Evolutionary conservation across 2,888 invertebrate species (phyloP).

Genomic region (Tineola bisselliella): DNA sequence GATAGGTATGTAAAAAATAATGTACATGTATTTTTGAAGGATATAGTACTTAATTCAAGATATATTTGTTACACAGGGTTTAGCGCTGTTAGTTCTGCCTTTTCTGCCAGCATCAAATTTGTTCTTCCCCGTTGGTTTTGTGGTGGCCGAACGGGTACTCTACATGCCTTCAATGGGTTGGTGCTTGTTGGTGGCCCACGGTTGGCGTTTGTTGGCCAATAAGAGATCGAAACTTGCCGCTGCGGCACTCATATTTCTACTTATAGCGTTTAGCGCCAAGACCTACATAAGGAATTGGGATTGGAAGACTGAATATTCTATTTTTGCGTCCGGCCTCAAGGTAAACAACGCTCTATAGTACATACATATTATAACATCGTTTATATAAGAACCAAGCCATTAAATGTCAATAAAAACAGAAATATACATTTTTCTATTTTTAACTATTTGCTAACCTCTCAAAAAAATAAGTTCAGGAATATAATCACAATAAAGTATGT

Average conservation of each 20-base stretch:
- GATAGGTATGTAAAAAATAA: too few relatives aligned
- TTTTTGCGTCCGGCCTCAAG: conserved; percentile 91
- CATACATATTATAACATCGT: too few relatives aligned
- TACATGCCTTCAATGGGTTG: conserved; percentile 99
- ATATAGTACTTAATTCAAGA: too few relatives aligned
- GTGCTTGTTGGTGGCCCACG: conserved; percentile 90
- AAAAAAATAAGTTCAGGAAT: too few relatives aligned
- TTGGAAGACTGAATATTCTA: conserved; percentile 92
- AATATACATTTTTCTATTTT: too few relatives aligned
- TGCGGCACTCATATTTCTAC: conserved; percentile 73
- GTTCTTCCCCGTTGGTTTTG: conserved; percentile 98
- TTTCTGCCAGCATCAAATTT: conserved; percentile 96
- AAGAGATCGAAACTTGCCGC: conserved; percentile 73
- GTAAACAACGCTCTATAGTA: too few relatives aligned
- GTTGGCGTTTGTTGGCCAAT: conserved; percentile 76
- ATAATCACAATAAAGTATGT: too few relatives aligned
- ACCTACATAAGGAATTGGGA: conserved; percentile 90
- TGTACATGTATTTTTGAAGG: too few relatives aligned
- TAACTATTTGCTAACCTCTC: too few relatives aligned
- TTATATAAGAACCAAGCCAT: too few relatives aligned
- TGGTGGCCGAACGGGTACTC: conserved; percentile 93
- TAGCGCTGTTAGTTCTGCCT: conserved; percentile 88
- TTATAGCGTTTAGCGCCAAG: conserved; percentile 84
- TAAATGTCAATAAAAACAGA: too few relatives aligned
- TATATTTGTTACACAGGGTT: conserved; percentile 70